These are phyloP conservation scores for Fragum sueziense DNA, from an alignment of 2,888 invertebrate species.

Conservation along the genomic window DNA sequence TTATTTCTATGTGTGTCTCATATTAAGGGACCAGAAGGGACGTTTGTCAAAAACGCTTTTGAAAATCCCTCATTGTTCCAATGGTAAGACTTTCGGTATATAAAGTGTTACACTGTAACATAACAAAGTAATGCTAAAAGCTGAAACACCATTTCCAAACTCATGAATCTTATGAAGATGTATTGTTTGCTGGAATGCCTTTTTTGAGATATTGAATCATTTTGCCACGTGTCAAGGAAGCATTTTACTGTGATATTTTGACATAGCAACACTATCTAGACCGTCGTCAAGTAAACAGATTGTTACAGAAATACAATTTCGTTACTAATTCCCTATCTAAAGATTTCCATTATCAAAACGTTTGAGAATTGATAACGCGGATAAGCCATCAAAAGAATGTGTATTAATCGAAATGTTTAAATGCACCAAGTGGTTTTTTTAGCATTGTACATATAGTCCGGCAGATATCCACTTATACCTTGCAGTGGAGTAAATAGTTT, in stretches of 20 bases:
- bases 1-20: no score
- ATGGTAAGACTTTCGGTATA: not conserved
- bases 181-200: no score
- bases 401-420: slow-evolving; percentile 38
- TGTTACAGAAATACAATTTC: slow-evolving; percentile 31
- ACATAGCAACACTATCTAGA: slow-evolving; percentile 42
- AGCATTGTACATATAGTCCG: no score
- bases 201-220: no score
- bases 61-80: not conserved
- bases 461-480: no score
- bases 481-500: no score
- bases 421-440: slow-evolving; percentile 21
- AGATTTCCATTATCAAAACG: slow-evolving; percentile 46
- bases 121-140: no score
- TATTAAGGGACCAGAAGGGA: no score
- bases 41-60: not conserved
- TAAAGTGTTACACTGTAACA: not conserved
- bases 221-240: no score
- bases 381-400: slow-evolving; percentile 48
- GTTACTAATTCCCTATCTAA: slow-evolving; percentile 39
- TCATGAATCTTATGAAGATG: no score
- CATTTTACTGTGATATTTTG: not conserved
- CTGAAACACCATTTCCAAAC: no score
- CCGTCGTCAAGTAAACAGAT: slow-evolving; percentile 46
- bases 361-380: slow-evolving; percentile 44